Percentiles rank a stretch among this genome's conserved stretches.
Evolutionary conservation across 2,113 vertebrate species (phyloP).

Genomic region (Sarotherodon lohbergeri): DNA sequence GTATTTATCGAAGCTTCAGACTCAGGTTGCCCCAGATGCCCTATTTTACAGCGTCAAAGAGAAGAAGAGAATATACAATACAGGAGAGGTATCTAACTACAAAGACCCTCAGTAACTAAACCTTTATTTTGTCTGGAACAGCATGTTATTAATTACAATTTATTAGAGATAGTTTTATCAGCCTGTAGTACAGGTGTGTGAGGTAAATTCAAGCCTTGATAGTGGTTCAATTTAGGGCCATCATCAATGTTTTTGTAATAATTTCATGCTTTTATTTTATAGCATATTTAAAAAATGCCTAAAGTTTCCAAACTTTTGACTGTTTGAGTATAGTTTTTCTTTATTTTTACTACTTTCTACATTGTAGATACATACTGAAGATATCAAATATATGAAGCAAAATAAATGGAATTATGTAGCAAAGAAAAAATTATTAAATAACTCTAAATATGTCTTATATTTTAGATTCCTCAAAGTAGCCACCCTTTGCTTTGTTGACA

Average conservation of each 20-base stretch:
- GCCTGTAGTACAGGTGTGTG: not conserved
- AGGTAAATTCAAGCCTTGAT: not conserved
- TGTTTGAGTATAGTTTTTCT: not conserved
- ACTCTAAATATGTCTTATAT: not conserved
- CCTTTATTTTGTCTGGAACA: not conserved
- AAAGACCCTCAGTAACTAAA: not conserved
- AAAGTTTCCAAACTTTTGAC: not conserved
- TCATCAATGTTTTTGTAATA: not conserved
- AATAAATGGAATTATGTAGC: not conserved
- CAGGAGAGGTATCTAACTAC: not conserved
- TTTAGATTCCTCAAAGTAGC: not conserved
- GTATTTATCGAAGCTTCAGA: not conserved
- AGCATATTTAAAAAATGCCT: not conserved
- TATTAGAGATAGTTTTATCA: not conserved
- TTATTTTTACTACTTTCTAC: not conserved
- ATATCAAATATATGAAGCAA: not conserved
- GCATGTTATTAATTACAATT: not conserved
- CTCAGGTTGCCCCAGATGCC: not conserved
- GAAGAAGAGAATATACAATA: not conserved
- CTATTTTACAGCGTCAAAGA: not conserved
- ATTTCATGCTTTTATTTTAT: not conserved
- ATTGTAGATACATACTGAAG: not conserved
- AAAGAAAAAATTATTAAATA: not conserved
- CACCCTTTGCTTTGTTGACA: not conserved
- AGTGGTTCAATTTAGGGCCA: not conserved